Base-by-base conservation (phyloP, 2,113 vertebrate genomes). In the Macrotis lagotis region DNA sequence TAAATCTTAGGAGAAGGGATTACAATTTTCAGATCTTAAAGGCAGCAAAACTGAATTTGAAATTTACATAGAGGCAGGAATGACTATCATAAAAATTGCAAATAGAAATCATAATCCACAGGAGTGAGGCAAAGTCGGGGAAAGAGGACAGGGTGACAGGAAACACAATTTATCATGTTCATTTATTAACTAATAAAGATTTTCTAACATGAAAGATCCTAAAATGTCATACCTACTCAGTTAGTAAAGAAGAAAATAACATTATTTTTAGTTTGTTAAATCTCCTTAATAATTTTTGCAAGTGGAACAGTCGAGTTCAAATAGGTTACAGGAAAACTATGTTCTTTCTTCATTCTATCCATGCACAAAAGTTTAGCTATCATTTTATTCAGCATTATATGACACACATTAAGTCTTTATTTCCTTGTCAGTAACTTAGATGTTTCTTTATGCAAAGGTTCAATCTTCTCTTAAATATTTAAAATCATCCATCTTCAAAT, bases 51-150 rank as follows among this genome's bases (percentile, higher is more conserved):
- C 31, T 2, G 48, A 91, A 83, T 0, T 10, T 51, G 44, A 91
- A 19, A 25, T 26, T 44, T 6, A 97, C 48, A 66, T 2, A 88
- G 37, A 26, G 9, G 11, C 7, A 14, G 0, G 89, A 25, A 89
- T 89, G 48, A 66, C 0, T 91, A 1, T 1, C 44, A 66, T 93
- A 92, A 95, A 94, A 52, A 92, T 50, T 25, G 25, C 66, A 95
- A 37, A 25, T 48, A 88, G 44, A 49, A 90, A 92, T 50, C 28
- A 90, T 93, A 25, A 59, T 0, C 2, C 28, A 0, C 44, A 93
- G 0, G 0, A 0, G 0, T 89, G 24, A 49, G 25, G 24, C 48
- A 48, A 49, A 48, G 88, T 49, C 88, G 49, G 48, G 8, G 7
- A 89, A 49, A 25, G 47, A 48, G 19, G 48, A 89, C 88, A 89